Evolutionary conservation across 1,140 invertebrate genomes (phyloP).

Genomic region (Heliconius eleuchia): DNA sequence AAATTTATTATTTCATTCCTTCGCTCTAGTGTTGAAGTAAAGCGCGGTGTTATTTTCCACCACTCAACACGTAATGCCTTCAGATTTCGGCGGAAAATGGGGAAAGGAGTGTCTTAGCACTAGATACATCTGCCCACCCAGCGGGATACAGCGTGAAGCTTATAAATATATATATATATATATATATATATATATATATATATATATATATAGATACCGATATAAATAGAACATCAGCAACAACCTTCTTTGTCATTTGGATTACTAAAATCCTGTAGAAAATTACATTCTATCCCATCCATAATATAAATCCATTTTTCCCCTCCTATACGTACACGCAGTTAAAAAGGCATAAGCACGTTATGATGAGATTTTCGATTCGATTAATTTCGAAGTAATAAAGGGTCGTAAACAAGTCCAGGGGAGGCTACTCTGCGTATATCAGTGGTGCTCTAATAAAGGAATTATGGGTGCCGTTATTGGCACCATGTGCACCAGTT

Average conservation of each 20-base stretch:
- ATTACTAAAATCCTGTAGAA: background rate
- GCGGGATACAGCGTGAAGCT: too few relatives aligned
- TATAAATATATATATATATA: too few relatives aligned
- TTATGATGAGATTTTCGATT: conserved; percentile 7
- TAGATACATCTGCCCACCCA: too few relatives aligned
- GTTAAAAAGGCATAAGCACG: background rate
- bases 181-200: too few relatives aligned
- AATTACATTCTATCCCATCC: background rate
- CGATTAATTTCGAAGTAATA: conserved; percentile 6
- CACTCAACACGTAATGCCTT: too few relatives aligned
- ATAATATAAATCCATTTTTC: background rate
- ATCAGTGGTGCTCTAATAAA: conserved; percentile 5
- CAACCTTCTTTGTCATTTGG: background rate
- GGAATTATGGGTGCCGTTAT: conserved; percentile 6
- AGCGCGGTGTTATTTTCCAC: too few relatives aligned
- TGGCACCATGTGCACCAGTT: conserved; percentile 18
- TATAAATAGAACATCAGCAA: background rate
- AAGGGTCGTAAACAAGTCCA: conserved; percentile 3
- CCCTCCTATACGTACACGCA: background rate
- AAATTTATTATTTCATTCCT: too few relatives aligned
- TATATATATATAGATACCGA: background rate
- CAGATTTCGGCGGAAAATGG: too few relatives aligned
- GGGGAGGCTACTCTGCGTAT: conserved; percentile 7
- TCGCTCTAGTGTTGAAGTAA: too few relatives aligned
- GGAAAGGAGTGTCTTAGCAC: too few relatives aligned